phyloP scores from a whole-genome alignment of 35 echinoderm and acorn worm species.

The Lytechinus pictus region DNA sequence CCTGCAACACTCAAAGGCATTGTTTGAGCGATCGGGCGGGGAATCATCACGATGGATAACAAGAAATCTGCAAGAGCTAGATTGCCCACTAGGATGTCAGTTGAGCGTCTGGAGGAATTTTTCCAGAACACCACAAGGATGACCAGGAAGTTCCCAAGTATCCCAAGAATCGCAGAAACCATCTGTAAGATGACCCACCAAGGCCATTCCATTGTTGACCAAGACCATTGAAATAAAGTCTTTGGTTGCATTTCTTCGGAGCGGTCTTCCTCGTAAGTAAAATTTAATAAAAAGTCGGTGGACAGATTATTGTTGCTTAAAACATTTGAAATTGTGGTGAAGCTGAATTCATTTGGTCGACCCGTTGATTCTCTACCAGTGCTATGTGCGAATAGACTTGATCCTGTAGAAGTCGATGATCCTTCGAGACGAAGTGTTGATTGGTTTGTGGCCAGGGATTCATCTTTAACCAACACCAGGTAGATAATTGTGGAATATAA shows the following conservation, averaged over 20 bases:
- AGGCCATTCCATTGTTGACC: not conserved
- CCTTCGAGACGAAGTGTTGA: not conserved
- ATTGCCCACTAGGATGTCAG: not conserved
- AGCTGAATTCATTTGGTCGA: not conserved
- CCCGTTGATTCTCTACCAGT: not conserved
- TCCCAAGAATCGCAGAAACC: not conserved
- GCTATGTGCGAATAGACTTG: not conserved
- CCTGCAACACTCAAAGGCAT: not conserved
- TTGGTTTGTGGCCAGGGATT: not conserved
- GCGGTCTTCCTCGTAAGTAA: not conserved
- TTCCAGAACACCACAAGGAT: not conserved
- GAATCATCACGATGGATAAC: not conserved
- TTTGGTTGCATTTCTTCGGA: not conserved
- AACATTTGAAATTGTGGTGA: not conserved
- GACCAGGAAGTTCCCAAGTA: not conserved
- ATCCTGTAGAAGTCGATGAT: not conserved
- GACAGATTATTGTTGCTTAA: not conserved
- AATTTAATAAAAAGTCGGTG: not conserved
- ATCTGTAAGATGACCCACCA: not conserved
- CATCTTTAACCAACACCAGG: not conserved
- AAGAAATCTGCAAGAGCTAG: not conserved
- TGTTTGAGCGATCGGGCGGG: not conserved
- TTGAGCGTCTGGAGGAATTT: not conserved
- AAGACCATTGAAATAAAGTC: not conserved
- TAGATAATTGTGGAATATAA: not conserved